Base-by-base conservation (phyloP, 2,797 vertebrate species). In the Tapirus indicus region DNA sequence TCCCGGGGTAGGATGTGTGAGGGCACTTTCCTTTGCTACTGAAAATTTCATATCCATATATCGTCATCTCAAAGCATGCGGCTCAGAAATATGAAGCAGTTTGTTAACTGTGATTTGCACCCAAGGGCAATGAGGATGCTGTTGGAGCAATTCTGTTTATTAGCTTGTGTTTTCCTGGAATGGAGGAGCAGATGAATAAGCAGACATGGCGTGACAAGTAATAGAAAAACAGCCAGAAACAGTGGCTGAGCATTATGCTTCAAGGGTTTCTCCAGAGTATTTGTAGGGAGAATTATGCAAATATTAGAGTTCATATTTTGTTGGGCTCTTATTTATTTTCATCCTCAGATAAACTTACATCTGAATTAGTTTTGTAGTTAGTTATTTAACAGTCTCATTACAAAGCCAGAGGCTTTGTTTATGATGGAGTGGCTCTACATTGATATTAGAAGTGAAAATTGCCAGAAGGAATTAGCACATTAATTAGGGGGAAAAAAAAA, bases 391-490 rank as follows among this genome's bases (percentile, higher is more conserved):
- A 72, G 5, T 49, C 54, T 4, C 44, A 64, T 86, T 35, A 89
- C 69, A 93, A 96, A 74, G 23, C 3, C 17, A 93, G 21, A 68
- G 5, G 20, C 5, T 91, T 78, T 75, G 47, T 12, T 92, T 74
- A 49, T 69, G 82, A 64, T 64, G 23, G 5, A 62, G 13, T 13
- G 64, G 25, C 18, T 56, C 23, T 86, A 8, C 29, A 27, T 58
- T 89, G 16, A 80, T 47, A 68, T 80, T 82, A 69, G 68, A 86
- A 94, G 13, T n/a, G 72, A 82, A 71, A 83, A 96, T n/a, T 89
- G 52, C 29, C 41, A 56, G 41, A 69, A 14, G 23, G 27, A 87
- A 75, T 86, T 66, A 82, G 35, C 35, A 92, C 32, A 83, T 21
- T 92, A 82, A 91, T 94, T 95, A 52, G 20, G 4, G 6, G 12